phyloP scores from a whole-genome alignment of 1,140 invertebrate genomes.

The Episyrphus balteatus region DNA sequence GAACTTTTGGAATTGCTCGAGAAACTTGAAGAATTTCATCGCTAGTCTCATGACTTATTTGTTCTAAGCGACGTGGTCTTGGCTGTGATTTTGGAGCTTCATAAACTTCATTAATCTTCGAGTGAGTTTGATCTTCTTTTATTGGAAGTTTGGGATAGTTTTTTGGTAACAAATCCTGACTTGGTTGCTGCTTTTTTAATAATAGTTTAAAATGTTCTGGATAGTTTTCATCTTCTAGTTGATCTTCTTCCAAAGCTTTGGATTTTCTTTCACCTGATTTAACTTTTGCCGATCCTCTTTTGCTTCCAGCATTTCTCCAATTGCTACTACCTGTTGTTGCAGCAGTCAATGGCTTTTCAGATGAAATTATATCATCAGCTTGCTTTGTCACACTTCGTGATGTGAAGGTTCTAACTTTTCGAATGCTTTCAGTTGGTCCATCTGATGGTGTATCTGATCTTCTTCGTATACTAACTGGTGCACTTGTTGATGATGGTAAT shows the following conservation, averaged over 20 bases:
- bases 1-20: too few relatives aligned
- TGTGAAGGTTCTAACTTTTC: neutral
- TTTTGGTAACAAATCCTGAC: too few relatives aligned
- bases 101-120: too few relatives aligned
- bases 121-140: too few relatives aligned
- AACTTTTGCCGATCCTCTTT: neutral
- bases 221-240: slow-evolving; percentile 6
- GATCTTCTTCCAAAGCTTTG: neutral
- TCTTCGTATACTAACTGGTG: neutral
- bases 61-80: too few relatives aligned
- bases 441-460: neutral
- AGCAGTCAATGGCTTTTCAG: neutral
- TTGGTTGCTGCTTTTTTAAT: slow-evolving; percentile 3
- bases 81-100: too few relatives aligned
- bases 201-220: slow-evolving; percentile 8
- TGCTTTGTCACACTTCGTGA: neutral
- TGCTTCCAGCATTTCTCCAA: neutral
- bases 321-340: neutral
- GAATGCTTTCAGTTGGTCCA: neutral
- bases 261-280: neutral
- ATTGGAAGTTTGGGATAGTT: too few relatives aligned
- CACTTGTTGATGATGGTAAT: neutral
- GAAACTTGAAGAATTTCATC: too few relatives aligned
- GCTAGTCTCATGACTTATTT: too few relatives aligned
- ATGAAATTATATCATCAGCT: neutral